phyloP scores from a whole-genome alignment of 2,888 invertebrate genomes.

The Minunthozetes semirufus region DNA sequence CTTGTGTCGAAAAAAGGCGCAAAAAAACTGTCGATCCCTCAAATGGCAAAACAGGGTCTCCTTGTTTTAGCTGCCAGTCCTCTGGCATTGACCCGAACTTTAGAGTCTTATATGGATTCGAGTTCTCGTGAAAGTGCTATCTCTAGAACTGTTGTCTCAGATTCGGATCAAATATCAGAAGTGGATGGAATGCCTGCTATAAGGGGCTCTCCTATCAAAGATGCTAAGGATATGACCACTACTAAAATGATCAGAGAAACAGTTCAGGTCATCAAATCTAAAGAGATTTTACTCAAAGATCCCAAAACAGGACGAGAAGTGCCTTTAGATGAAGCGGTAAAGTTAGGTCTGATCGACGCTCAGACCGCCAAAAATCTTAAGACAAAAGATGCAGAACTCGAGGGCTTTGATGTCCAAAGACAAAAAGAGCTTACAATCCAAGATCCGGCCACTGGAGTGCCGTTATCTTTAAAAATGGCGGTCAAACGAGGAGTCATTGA shows the following conservation, averaged over 20 bases:
- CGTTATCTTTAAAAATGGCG: constrained; percentile 71
- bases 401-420: constrained; percentile 26
- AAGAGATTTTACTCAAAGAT: constrained; percentile 45
- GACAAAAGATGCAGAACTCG: constrained; percentile 52
- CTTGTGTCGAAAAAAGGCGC: constrained; percentile 77
- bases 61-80: constrained; percentile 32
- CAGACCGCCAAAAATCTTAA: constrained; percentile 59
- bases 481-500: constrained; percentile 56
- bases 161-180: neutral
- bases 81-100: constrained; percentile 13
- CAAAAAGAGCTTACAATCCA: constrained; percentile 45
- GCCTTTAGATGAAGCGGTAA: constrained; percentile 48
- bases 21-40: constrained; percentile 56
- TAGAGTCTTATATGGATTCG: constrained; percentile 1
- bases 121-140: neutral
- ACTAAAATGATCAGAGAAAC: constrained; percentile 28
- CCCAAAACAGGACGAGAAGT: constrained; percentile 65
- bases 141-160: neutral
- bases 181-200: neutral
- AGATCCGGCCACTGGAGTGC: constrained; percentile 73
- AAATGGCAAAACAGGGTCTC: constrained; percentile 59
- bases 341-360: constrained; percentile 48
- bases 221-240: neutral
- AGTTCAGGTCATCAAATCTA: constrained; percentile 25
- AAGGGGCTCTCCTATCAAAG: neutral